Base-by-base conservation (phyloP, 2,113 vertebrate genomes). In the Cercopithecus mona region DNA sequence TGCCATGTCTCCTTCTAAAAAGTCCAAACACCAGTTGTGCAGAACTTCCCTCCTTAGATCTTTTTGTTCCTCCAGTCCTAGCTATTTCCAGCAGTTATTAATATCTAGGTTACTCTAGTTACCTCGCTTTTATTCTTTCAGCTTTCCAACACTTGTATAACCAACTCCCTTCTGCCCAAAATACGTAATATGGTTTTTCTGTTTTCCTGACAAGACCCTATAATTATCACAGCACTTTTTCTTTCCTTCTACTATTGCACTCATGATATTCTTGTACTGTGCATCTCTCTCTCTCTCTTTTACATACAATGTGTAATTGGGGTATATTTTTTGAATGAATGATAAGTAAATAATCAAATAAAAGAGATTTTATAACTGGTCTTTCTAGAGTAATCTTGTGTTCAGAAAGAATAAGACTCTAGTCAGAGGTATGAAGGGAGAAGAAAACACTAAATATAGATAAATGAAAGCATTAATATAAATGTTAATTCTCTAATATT, bases 401-500 rank as follows among this genome's bases (percentile, higher is more conserved):
- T 23, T 59, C 38, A 68, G 25, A 59, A 84, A 73, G 30, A 43
- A 68, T 3, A 68, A 78, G 20, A 96, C 11, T 96, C 32, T 59
- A 27, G 13, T 70, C 45, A 84, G 35, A 68, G 32, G 32, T 64
- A 76, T 76, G 84, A 78, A 70, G 32, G 14, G 14, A 66, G 30
- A 93, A 92, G 55, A 72, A 13, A 50, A 27, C 52, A 43, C 14
- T 40, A 93, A 89, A 84, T 8, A 52, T 79, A 27, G 38, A 73
- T 5, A 78, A 84, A 17, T 50, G n/a, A 96, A 78, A 93, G 8
- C 17, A 89, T 16, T 3, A 76, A 38, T 66, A 83, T 30, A 22
- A 50, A 66, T 75, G 68, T 96, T 93, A 89, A 78, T 89, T 89
- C 45, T 50, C 25, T 38, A n/a, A 25, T 83, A 50, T 57, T 96